phyloP scores from a whole-genome alignment of 2,888 invertebrate species.

The Colletes collaris region DNA sequence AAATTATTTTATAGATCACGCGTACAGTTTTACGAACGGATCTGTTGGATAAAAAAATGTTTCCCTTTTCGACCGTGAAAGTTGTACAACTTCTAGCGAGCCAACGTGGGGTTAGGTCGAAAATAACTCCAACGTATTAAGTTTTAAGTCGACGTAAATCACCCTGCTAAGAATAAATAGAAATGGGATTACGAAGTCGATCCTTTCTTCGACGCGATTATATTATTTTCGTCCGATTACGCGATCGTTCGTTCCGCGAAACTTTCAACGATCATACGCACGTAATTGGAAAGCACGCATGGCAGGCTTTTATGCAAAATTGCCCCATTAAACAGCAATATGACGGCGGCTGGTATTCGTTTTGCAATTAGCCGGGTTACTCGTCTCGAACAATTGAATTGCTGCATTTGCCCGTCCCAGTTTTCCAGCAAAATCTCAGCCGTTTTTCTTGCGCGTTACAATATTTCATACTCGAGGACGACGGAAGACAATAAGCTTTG shows the following conservation, averaged over 20 bases:
- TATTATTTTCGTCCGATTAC: too few species aligned
- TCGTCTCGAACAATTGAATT: constrained; percentile 28
- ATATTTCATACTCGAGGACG: constrained; percentile 20
- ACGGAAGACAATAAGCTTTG: constrained; percentile 24
- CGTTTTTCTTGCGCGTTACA: not conserved
- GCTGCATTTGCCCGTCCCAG: not conserved
- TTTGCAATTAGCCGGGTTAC: constrained; percentile 7
- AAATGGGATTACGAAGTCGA: too few species aligned
- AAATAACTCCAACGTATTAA: too few species aligned
- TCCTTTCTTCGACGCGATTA: too few species aligned
- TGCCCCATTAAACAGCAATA: constrained; percentile 7
- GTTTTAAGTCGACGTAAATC: too few species aligned
- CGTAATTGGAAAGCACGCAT: not conserved
- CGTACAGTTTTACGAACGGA: too few species aligned
- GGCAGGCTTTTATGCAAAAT: constrained; percentile 4
- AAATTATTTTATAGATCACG: too few species aligned
- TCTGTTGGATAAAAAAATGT: too few species aligned
- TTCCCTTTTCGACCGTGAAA: too few species aligned
- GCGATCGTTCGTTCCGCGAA: constrained; percentile 1
- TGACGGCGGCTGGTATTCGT: not conserved
- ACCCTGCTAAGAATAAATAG: too few species aligned
- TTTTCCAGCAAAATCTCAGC: constrained; percentile 18
- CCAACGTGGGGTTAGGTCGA: too few species aligned
- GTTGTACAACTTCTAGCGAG: too few species aligned
- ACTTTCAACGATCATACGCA: not conserved